Percentiles rank a stretch among this genome's conserved stretches.
Conservation (phyloP, 2,797 vertebrate genomes). For the Leucoraja ocellata region DNA sequence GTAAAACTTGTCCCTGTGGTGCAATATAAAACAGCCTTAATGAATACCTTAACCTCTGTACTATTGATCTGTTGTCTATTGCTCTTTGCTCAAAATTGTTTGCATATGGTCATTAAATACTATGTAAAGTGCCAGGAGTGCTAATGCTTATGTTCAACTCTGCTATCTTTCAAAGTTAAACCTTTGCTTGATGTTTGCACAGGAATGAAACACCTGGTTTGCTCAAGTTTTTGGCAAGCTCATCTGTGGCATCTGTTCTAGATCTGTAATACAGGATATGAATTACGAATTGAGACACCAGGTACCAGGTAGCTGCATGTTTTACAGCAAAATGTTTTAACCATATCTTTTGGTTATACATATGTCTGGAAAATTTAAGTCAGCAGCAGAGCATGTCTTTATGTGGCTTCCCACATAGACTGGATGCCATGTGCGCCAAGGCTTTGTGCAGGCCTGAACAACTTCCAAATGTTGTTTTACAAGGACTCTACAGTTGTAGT, state of each 20-base stretch:
- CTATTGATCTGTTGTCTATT: conserved; percentile 14
- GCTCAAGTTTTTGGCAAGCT: conserved; percentile 26
- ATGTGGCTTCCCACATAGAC: conserved; percentile 67
- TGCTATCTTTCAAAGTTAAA: conserved; percentile 33
- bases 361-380: conserved; percentile 70
- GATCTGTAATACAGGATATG: conserved; percentile 33
- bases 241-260: conserved; percentile 27
- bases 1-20: not conserved
- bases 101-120: conserved; percentile 11
- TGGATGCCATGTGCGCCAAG: conserved; percentile 58
- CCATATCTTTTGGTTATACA: conserved; percentile 45
- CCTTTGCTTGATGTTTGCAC: not conserved
- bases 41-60: conserved; percentile 25
- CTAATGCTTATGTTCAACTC: not conserved
- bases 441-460: conserved; percentile 51
- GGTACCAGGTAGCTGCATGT: conserved; percentile 34
- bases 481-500: conserved; percentile 40
- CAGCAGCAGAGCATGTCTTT: conserved; percentile 66
- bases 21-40: conserved; percentile 4
- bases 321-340: conserved; percentile 37
- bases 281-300: conserved; percentile 36
- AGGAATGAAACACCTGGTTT: conserved; percentile 26
- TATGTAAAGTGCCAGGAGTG: conserved; percentile 19
- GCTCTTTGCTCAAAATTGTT: not conserved
- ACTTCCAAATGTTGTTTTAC: conserved; percentile 62